Conservation (phyloP, 2,113 vertebrate genomes). For the Xenopus tropicalis region DNA sequence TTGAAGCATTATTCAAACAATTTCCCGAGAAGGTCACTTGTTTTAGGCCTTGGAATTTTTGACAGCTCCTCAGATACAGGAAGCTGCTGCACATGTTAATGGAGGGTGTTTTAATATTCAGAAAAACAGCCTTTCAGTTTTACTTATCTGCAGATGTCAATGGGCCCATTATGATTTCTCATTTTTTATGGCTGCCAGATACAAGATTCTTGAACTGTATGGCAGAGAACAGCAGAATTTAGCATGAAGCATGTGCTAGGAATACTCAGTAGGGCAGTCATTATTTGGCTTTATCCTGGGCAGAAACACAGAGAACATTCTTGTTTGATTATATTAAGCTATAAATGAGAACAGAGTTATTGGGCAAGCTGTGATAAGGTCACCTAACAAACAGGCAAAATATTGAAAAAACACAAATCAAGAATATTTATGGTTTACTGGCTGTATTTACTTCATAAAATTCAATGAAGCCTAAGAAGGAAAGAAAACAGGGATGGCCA, state of each 20-base stretch:
- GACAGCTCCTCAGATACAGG: slow-evolving; percentile 26
- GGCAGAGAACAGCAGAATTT: background rate
- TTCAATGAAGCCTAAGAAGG: too few relatives aligned
- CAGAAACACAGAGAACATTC: too few relatives aligned
- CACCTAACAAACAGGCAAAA: too few relatives aligned
- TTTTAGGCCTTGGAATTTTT: slow-evolving; percentile 27
- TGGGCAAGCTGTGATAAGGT: too few relatives aligned
- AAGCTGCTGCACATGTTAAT: slow-evolving; percentile 5
- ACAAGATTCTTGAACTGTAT: background rate
- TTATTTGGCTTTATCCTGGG: too few relatives aligned
- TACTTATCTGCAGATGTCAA: slow-evolving; percentile 17
- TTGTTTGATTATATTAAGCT: too few relatives aligned
- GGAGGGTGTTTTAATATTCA: slow-evolving; percentile 25
- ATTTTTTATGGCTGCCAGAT: background rate
- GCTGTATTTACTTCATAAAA: too few relatives aligned
- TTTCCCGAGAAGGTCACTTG: slow-evolving; percentile 40
- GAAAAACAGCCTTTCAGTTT: slow-evolving; percentile 9
- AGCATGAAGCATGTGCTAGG: background rate
- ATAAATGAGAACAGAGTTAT: too few relatives aligned
- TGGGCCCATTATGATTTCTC: background rate
- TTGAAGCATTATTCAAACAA: slow-evolving; percentile 33
- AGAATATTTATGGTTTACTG: too few relatives aligned
- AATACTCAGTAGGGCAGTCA: background rate
- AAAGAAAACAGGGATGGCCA: too few relatives aligned
- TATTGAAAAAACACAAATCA: too few relatives aligned